Evolutionary conservation across 2,113 vertebrate genomes (phyloP), one percentile per base, ranked within the genome.

Genomic region (Larimichthys polyactis): DNA sequence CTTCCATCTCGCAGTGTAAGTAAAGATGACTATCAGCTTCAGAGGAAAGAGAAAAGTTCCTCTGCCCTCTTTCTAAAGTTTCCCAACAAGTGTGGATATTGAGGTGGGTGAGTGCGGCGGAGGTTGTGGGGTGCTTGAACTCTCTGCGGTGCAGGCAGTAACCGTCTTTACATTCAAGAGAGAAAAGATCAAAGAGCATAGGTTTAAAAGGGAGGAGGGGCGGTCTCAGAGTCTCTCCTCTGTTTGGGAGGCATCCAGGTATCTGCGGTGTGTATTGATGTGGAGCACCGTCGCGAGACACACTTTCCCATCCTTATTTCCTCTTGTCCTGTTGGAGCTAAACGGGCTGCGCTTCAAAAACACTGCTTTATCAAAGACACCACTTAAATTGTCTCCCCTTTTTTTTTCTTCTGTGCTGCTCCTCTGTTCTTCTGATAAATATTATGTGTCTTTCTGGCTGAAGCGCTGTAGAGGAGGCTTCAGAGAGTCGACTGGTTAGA

Each of bases 211-310:
- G 80, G 88, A 89, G 84, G 84, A 68, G 85, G 85, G 89, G 82
- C 54, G 79, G 64, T 86, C 90, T 90, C 84, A 83, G 86, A 93
- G 83, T 86, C 87, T 85, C 89, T 93, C 73, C 86, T 93, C 77
- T 87, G 89, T 94, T 94, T 90, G 92, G 91, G 92, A 92, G 87
- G 81, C 90, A 84, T 93, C 86, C 93, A 94, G 92, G 92, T 94
- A 94, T 89, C 88, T 85, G 85, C 62, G 88, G 80, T 83, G 90
- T 79, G 87, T 90, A 93, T 93, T 93, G 95, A 95, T 95, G 94
- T 89, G 89, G 79, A 89, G 90, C 89, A 55, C 90, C 79, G 83
- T 92, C 69, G 87, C 82, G 75, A 93, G 88, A 90, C 91, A 91
- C 91, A 75, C 90, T 90, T 87, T 83, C 87, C 87, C 89, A 85